phyloP scores from a whole-genome alignment of 2,797 vertebrate genomes.

The Catamblyrhynchus diadema region DNA sequence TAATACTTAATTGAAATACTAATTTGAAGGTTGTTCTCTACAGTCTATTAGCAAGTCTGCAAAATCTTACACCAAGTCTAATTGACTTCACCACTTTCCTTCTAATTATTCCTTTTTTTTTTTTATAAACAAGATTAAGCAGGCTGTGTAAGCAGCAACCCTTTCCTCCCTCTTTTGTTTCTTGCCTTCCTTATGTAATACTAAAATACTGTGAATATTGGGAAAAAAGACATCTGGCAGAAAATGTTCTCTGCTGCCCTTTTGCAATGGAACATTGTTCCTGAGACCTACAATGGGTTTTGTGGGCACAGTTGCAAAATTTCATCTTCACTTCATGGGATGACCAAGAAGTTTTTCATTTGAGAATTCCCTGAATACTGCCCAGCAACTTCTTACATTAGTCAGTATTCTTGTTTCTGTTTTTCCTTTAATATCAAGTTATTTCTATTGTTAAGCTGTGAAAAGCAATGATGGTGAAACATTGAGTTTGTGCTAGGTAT shows the following conservation, averaged over 20 bases:
- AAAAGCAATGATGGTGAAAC: background rate
- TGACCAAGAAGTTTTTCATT: background rate
- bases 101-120: background rate
- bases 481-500: background rate
- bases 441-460: background rate
- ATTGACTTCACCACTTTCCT: background rate
- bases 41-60: background rate
- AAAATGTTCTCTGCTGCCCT: conserved; percentile 4
- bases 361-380: background rate
- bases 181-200: conserved; percentile 14
- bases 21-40: background rate
- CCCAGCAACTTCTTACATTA: background rate
- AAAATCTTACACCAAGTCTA: background rate
- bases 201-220: background rate
- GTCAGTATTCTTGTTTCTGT: background rate
- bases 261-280: conserved; percentile 29
- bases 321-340: background rate
- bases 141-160: background rate
- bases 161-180: conserved; percentile 40
- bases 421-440: background rate
- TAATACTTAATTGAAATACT: background rate
- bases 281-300: background rate
- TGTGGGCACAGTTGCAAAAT: conserved; percentile 10
- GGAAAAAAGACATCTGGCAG: background rate
- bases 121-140: background rate